Base-by-base conservation (phyloP, 2,113 vertebrate genomes). In the Phylloscopus trochiloides region DNA sequence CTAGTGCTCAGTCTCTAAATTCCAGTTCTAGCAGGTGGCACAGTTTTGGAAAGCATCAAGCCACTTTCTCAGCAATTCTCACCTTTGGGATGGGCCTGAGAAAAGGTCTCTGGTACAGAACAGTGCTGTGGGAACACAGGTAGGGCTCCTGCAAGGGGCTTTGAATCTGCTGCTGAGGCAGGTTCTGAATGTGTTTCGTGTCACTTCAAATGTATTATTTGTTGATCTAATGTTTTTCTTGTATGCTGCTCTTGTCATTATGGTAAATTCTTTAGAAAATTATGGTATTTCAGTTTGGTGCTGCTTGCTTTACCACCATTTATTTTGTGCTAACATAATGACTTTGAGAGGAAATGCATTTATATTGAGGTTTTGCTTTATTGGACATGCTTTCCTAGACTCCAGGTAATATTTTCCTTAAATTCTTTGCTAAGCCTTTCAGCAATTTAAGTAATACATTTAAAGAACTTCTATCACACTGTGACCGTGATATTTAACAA, bases 1-100 rank as follows among this genome's bases (percentile, higher is more conserved):
- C 0, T 0, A 25, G 15, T 12, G 34, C 40, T 66, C 13, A 4
- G 10, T 36, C 32, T 36, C 63, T 22, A 9, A 62, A 43, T 36
- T 84, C 28, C 9, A n/a, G 0, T 74, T 84, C 42, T 24, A 42
- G 74, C 22, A 24, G 42, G 29, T 65, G 19, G 11, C 24, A 3
- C 21, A 21, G 21, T 14, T 14, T 31, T 63, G 52, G 67, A 58
- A 29, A 84, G 43, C 9, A 58, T 40, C 9, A 20, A 28, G 8
- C 45, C 59, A 15, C 31, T 77, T 72, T 51, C 40, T 65, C 9
- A 12, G 42, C 28, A 70, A 0, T 89, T 55, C 20, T 88, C 42
- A 66, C 24, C 13, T 54, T 38, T 1, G 1, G 55, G 70, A 6
- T 31, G 38, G 21, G 47, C 10, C 32, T 54, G 61, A 45, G 29